phyloP scores from a whole-genome alignment of 2,888 invertebrate species.

The Idaea straminata region DNA sequence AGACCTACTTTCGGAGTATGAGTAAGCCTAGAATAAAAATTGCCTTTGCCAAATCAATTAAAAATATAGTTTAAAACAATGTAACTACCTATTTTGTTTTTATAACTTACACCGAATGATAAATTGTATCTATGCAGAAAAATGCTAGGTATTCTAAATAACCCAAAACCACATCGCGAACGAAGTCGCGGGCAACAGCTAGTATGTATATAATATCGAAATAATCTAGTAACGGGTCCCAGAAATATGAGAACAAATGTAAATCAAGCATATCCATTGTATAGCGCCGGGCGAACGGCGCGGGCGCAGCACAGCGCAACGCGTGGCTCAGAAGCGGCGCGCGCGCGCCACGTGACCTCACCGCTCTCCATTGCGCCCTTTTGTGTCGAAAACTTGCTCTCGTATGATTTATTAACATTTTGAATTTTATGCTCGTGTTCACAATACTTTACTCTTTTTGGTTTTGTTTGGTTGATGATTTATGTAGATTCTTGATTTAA shows the following conservation, averaged over 20 bases:
- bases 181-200: too few relatives aligned
- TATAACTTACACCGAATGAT: too few relatives aligned
- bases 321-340: constrained; percentile 62
- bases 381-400: constrained; percentile 54
- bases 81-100: too few relatives aligned
- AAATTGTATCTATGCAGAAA: too few relatives aligned
- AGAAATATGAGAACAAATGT: constrained; percentile 18
- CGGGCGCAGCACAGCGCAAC: constrained; percentile 48
- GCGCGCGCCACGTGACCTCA: constrained; percentile 74
- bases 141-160: too few relatives aligned
- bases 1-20: too few relatives aligned
- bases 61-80: too few relatives aligned
- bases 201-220: constrained; percentile 4
- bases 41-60: too few relatives aligned
- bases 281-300: neutral
- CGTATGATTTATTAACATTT: constrained; percentile 38
- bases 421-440: constrained; percentile 27
- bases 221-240: constrained; percentile 12
- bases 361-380: constrained; percentile 64
- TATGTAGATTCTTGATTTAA: constrained; percentile 2
- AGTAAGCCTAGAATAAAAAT: too few relatives aligned
- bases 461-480: constrained; percentile 8
- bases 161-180: too few relatives aligned
- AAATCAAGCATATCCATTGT: constrained; percentile 25
- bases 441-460: constrained; percentile 24